A percentile compares a stretch with the other conserved stretches of the same genome.
These are phyloP conservation scores for Lithophane leautieri DNA, from an alignment of 2,888 invertebrate genomes.

Conservation along the genomic window DNA sequence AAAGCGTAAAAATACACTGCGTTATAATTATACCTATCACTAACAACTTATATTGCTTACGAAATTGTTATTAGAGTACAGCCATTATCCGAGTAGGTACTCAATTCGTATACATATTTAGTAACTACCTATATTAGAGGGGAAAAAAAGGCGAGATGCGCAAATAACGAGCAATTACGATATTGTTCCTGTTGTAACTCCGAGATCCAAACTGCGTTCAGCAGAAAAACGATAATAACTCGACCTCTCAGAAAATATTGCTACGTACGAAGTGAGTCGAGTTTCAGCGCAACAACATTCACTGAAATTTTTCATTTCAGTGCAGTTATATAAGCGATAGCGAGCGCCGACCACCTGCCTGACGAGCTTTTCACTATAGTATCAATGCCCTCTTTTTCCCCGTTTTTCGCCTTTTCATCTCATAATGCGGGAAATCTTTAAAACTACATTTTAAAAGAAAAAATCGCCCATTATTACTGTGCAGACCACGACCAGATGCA, in stretches of 20 bases:
- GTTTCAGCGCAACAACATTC: slow-evolving; percentile 70
- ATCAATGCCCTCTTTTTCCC: slow-evolving; percentile 61
- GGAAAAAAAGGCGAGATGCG: neutral
- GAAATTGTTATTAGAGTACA: slow-evolving; percentile 4
- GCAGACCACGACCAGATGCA: neutral
- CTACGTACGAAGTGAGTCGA: slow-evolving; percentile 48
- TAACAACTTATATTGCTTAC: slow-evolving; percentile 15
- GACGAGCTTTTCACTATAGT: slow-evolving; percentile 72
- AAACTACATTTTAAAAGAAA: slow-evolving; percentile 51
- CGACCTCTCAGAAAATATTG: slow-evolving; percentile 33
- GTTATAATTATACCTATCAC: slow-evolving; percentile 31
- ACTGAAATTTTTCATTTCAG: slow-evolving; percentile 80
- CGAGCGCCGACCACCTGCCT: slow-evolving; percentile 79
- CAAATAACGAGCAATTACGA: slow-evolving; percentile 5
- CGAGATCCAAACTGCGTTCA: slow-evolving; percentile 18
- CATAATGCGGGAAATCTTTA: slow-evolving; percentile 63
- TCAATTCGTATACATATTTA: neutral
- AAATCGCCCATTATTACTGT: slow-evolving; percentile 1
- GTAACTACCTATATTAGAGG: neutral
- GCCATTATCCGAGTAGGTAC: neutral
- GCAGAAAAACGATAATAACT: slow-evolving; percentile 37
- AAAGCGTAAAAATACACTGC: slow-evolving; percentile 37
- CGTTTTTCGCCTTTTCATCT: slow-evolving; percentile 54
- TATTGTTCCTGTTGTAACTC: neutral
- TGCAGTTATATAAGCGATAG: slow-evolving; percentile 76